A percentile compares a stretch with the other conserved stretches of the same genome.
Conservation (phyloP, 2,888 invertebrate genomes). For the Lapara coniferarum region DNA sequence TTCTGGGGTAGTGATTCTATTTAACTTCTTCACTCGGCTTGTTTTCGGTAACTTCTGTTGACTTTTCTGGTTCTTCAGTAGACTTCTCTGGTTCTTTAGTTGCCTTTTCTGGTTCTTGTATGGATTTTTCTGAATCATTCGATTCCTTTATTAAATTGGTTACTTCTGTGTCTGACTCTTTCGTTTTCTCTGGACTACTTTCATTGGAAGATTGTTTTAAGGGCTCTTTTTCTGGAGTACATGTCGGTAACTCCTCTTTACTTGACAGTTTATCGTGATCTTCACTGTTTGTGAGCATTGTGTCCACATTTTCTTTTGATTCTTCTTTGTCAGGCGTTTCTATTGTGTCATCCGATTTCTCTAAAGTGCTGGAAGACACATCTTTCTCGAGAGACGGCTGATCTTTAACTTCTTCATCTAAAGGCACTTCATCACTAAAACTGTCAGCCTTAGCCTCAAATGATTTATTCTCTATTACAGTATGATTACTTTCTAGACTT, state of each 20-base stretch:
- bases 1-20: slow-evolving; percentile 18
- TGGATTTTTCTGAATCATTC: background rate
- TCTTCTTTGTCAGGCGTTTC: slow-evolving; percentile 55
- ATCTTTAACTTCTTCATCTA: slow-evolving; percentile 38
- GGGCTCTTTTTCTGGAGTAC: background rate
- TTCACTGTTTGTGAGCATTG: slow-evolving; percentile 52
- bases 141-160: slow-evolving; percentile 7
- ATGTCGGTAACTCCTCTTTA: background rate
- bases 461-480: slow-evolving; percentile 70
- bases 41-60: slow-evolving; percentile 20
- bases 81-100: slow-evolving; percentile 3
- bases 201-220: background rate
- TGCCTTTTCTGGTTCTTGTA: background rate
- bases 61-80: slow-evolving; percentile 27
- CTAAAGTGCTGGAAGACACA: slow-evolving; percentile 45
- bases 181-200: background rate
- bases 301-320: slow-evolving; percentile 60
- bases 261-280: slow-evolving; percentile 38
- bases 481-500: slow-evolving; percentile 68
- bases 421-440: slow-evolving; percentile 41
- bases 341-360: slow-evolving; percentile 51
- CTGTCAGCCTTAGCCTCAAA: slow-evolving; percentile 51
- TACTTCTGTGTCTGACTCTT: background rate
- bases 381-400: slow-evolving; percentile 47
- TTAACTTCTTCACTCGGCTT: slow-evolving; percentile 11